Evolutionary conservation across 1,140 invertebrate genomes (phyloP).

Genomic region (Caenorhabditis briggsae): DNA sequence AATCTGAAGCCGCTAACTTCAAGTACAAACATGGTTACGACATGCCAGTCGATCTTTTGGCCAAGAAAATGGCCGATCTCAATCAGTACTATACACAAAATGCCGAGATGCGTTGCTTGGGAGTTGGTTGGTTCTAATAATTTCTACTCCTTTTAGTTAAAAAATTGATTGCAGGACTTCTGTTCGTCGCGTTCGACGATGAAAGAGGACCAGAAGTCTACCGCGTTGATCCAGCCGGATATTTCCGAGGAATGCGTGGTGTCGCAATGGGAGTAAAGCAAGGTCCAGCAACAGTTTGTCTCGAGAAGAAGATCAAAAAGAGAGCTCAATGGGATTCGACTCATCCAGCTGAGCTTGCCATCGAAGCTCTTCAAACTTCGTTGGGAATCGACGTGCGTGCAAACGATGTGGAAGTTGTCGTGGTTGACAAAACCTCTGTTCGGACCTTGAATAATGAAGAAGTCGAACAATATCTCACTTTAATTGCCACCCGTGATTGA

Average conservation of each 20-base stretch:
- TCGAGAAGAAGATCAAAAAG: conserved; percentile 98
- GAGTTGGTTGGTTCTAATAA: conserved; percentile 84
- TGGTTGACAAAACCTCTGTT: conserved; percentile 88
- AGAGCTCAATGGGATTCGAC: conserved; percentile 84
- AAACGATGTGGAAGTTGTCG: conserved; percentile 92
- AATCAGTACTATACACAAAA: conserved; percentile 99
- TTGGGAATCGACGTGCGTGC: conserved; percentile 96
- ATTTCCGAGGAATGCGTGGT: conserved; percentile 84
- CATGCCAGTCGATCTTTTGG: conserved; percentile 93
- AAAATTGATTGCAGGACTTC: conserved; percentile 83
- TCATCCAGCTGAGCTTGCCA: conserved; percentile 84
- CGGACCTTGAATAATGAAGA: conserved; percentile 87
- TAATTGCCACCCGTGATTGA: conserved; percentile 92
- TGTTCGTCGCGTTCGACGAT: conserved; percentile 91
- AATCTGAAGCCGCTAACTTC: conserved; percentile 96
- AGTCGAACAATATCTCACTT: conserved; percentile 90
- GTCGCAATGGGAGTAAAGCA: conserved; percentile 94
- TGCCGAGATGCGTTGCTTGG: conserved; percentile 98
- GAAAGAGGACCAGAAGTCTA: conserved; percentile 90
- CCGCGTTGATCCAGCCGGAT: conserved; percentile 98
- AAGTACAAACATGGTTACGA: conserved; percentile 96
- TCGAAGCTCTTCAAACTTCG: conserved; percentile 91
- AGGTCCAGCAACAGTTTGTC: conserved; percentile 90
- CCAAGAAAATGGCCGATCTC: conserved; percentile 90
- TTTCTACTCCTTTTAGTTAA: not conserved